Evolutionary conservation across 1,140 invertebrate species (phyloP).

Genomic region (Calephelis virginiensis): DNA sequence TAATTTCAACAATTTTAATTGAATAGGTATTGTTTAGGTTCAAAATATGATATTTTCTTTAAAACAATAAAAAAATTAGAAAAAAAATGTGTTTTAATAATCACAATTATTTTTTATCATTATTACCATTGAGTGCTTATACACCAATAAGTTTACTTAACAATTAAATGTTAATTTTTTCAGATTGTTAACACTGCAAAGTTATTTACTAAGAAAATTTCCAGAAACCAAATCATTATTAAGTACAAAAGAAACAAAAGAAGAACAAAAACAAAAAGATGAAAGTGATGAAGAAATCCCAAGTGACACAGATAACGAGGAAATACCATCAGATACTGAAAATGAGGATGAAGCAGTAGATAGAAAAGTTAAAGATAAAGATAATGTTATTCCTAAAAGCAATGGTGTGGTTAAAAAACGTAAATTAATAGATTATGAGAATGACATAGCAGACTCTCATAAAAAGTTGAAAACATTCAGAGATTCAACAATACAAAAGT

Average conservation of each 20-base stretch:
- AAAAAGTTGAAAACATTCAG: slow-evolving; percentile 85
- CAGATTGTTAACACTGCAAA: slow-evolving; percentile 76
- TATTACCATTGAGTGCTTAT: too few relatives aligned
- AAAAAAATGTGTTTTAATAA: too few relatives aligned
- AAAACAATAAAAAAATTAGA: too few relatives aligned
- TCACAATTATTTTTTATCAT: too few relatives aligned
- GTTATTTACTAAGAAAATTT: slow-evolving; percentile 80
- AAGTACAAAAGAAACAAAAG: slow-evolving; percentile 31
- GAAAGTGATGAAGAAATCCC: slow-evolving; percentile 80
- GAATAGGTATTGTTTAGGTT: too few relatives aligned
- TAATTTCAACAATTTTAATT: too few relatives aligned
- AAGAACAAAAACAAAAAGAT: slow-evolving; percentile 47
- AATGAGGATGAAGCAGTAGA: slow-evolving; percentile 45
- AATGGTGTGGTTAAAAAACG: slow-evolving; percentile 64
- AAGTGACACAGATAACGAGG: slow-evolving; percentile 78
- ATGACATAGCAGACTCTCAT: slow-evolving; percentile 81
- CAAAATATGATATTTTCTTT: too few relatives aligned
- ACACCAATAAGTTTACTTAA: too few relatives aligned
- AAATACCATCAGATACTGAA: slow-evolving; percentile 64
- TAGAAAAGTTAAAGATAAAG: slow-evolving; percentile 27
- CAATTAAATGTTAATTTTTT: slow-evolving; percentile 32
- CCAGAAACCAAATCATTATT: slow-evolving; percentile 81
- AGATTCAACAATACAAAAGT: slow-evolving; percentile 90
- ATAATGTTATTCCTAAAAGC: slow-evolving; percentile 40
- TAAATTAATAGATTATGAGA: slow-evolving; percentile 83